These are phyloP conservation scores for Sphaeramia orbicularis DNA, from an alignment of 2,797 vertebrate genomes.

Conservation along the genomic window DNA sequence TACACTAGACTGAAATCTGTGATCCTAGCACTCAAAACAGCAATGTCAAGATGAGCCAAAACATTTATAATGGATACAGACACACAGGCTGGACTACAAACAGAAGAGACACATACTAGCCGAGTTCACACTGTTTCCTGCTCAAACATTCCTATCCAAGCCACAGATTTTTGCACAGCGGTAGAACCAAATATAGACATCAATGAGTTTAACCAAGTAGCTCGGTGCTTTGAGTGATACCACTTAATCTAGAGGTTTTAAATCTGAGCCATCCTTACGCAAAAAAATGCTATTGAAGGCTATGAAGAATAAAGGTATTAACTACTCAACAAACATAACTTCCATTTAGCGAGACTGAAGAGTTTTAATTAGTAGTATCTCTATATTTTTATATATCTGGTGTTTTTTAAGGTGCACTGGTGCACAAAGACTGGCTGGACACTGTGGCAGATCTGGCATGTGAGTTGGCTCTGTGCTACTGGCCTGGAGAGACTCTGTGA, in stretches of 20 bases:
- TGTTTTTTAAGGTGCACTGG: background rate
- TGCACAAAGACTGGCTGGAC: constrained; percentile 8
- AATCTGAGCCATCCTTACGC: constrained; percentile 37
- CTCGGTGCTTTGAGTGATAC: constrained; percentile 42
- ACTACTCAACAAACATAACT: background rate
- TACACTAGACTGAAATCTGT: constrained; percentile 9
- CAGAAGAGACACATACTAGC: constrained; percentile 52
- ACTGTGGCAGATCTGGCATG: constrained; percentile 4
- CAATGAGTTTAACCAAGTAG: constrained; percentile 54
- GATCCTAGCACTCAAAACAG: constrained; percentile 9
- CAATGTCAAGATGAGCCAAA: constrained; percentile 3
- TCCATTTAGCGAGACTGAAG: background rate
- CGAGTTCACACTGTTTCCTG: constrained; percentile 68
- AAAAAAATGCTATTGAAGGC: constrained; percentile 11
- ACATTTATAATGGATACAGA: constrained; percentile 1
- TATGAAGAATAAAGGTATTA: constrained; percentile 1
- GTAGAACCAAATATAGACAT: constrained; percentile 76
- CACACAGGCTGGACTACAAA: constrained; percentile 40
- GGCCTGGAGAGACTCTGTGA: constrained; percentile 29
- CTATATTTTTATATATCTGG: no score
- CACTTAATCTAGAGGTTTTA: constrained; percentile 58
- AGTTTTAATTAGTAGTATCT: background rate
- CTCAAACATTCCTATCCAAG: constrained; percentile 70
- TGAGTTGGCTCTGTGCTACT: constrained; percentile 15
- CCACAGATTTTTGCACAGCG: constrained; percentile 60